Conservation (phyloP, 2,797 vertebrate species). For the Jordanella pulchra region DNA sequence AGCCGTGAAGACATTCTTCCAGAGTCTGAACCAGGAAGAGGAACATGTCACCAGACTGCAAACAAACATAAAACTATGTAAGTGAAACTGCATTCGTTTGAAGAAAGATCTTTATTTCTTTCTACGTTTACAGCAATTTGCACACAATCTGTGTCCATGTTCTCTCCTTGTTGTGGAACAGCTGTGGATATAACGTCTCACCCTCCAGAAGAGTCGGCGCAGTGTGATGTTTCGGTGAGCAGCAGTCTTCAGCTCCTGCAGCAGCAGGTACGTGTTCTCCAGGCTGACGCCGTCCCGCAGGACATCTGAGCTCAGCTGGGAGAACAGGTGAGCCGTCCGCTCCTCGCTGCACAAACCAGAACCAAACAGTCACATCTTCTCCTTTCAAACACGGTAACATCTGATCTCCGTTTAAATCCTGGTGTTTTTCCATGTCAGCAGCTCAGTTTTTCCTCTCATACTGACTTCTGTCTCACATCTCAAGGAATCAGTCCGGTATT, state of each 20-base stretch:
- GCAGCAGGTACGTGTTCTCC: conserved; percentile 75
- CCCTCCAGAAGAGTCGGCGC: conserved; percentile 85
- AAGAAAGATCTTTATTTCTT: neutral
- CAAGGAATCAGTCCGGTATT: too few relatives aligned
- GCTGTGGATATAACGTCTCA: conserved; percentile 43
- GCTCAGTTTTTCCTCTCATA: too few relatives aligned
- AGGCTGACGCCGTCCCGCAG: conserved; percentile 75
- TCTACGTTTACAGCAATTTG: neutral
- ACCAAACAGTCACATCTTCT: neutral
- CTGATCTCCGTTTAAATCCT: neutral
- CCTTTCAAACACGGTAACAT: neutral
- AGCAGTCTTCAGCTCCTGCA: conserved; percentile 78
- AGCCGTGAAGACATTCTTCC: conserved; percentile 70
- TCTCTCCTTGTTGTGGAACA: neutral
- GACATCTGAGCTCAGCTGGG: conserved; percentile 80
- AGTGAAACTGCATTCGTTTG: neutral
- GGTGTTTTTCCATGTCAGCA: neutral
- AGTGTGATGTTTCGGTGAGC: conserved; percentile 72
- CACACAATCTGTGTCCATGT: neutral
- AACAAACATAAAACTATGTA: neutral
- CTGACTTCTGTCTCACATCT: too few relatives aligned
- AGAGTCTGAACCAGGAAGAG: conserved; percentile 82
- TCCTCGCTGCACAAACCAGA: conserved; percentile 71
- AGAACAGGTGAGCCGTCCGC: conserved; percentile 77
- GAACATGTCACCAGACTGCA: conserved; percentile 81